Evolutionary conservation across 2,113 vertebrate genomes (phyloP).

Genomic region (Aspidoscelis tigris): DNA sequence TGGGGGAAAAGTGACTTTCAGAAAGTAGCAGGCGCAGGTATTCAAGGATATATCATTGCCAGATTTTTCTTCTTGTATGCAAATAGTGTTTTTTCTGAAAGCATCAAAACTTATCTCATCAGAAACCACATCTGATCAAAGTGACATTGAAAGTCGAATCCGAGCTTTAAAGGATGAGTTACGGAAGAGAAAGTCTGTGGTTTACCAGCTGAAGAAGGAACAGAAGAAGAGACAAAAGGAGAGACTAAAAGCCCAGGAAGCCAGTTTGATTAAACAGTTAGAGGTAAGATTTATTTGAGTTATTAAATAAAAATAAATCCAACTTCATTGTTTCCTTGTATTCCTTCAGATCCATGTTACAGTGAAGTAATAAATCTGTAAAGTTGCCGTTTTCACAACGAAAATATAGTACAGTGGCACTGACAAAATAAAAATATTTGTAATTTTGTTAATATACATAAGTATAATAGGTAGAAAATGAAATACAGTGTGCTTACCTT

Average conservation of each 20-base stretch:
- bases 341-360: neutral
- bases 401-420: neutral
- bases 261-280: conserved; percentile 91
- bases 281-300: conserved; percentile 79
- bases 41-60: neutral
- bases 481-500: neutral
- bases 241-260: conserved; percentile 93
- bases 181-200: conserved; percentile 88
- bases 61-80: neutral
- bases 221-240: conserved; percentile 95
- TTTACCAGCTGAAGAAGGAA: conserved; percentile 92
- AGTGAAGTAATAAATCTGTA: neutral
- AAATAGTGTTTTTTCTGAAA: conserved; percentile 3
- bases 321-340: neutral
- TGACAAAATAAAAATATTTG: neutral
- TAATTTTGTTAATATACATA: neutral
- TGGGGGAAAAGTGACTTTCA: neutral
- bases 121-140: conserved; percentile 95
- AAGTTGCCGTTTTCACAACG: neutral
- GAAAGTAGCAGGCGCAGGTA: neutral
- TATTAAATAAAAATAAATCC: neutral
- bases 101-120: conserved; percentile 52
- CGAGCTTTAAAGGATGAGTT: conserved; percentile 91
- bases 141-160: conserved; percentile 93
- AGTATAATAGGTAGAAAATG: neutral